phyloP scores from a whole-genome alignment of 2,888 invertebrate genomes.

The Diplazon laetatorius region DNA sequence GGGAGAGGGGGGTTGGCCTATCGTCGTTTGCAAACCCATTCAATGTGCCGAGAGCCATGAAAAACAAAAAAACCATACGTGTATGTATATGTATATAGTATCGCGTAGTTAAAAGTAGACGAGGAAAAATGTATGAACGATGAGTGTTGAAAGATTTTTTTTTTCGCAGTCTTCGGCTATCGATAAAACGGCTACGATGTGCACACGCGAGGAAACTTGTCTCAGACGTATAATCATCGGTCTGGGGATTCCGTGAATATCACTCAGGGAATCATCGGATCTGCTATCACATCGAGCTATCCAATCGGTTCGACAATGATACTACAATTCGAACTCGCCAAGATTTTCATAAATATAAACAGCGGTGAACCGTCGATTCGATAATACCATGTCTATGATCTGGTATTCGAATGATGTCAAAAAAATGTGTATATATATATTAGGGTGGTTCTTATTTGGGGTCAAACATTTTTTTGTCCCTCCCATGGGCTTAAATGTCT shows the following conservation, averaged over 20 bases:
- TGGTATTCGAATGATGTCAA: too few relatives aligned
- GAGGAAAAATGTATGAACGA: constrained; percentile 5
- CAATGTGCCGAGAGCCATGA: neutral
- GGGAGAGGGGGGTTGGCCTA: constrained; percentile 43
- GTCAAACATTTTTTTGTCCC: too few relatives aligned
- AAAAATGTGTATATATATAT: too few relatives aligned
- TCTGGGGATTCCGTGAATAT: constrained; percentile 50
- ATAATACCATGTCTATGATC: constrained; percentile 43
- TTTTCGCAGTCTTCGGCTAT: constrained; percentile 37
- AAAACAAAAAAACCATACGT: constrained; percentile 21
- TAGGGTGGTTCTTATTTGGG: too few relatives aligned
- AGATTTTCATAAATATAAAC: constrained; percentile 43
- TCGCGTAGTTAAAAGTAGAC: neutral
- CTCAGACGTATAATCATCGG: constrained; percentile 60
- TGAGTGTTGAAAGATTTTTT: constrained; percentile 28
- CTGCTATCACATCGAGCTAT: constrained; percentile 39
- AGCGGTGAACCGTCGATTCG: constrained; percentile 42
- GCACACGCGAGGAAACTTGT: constrained; percentile 49
- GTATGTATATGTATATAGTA: too few relatives aligned
- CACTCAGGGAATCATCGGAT: constrained; percentile 40
- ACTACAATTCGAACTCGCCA: constrained; percentile 21
- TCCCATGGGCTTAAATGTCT: too few relatives aligned
- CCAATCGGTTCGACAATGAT: constrained; percentile 16
- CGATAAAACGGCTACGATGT: constrained; percentile 51
- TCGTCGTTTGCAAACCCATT: constrained; percentile 23